Evolutionary conservation across 2,113 vertebrate genomes (phyloP), one percentile per base, ranked within the genome.

Genomic region (Salminus brasiliensis): DNA sequence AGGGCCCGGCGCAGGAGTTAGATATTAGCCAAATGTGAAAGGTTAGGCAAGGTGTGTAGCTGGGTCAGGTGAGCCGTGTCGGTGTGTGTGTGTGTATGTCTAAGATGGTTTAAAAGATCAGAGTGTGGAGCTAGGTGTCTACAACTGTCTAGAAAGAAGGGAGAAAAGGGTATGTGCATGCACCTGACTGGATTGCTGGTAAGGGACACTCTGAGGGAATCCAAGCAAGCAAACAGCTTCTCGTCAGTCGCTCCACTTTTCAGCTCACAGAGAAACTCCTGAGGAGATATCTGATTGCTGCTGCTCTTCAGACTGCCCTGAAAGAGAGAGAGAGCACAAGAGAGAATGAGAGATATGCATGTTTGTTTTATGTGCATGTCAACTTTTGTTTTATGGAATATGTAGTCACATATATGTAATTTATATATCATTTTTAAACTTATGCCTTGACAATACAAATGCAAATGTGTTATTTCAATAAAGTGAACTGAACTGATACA

Each of bases 131-230:
- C 5, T 21, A 12, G 21, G 16, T 21, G 4, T 21, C 47, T 12
- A 49, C 16, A 71, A 18, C 6, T 32, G 18, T 55, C 9, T 55
- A 25, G 16, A 15, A 9, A 41, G n/a, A n/a, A n/a, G n/a, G n/a
- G 55, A 15, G 5, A 4, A 13, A 15, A 21, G n/a, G 55, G 36
- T 30, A 11, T 62, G 39, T 59, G 21, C 11, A n/a, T 45, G 43
- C 97, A 98, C 98, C 98, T 99, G 93, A 99, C 97, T 86, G 98
- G 96, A 86, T 98, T 98, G 91, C 97, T 99, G 87, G 96, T 98
- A 82, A 99, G 92, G 72, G 96, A 98, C 21, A 99, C 96, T 0
- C 96, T 92, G 43, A 98, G 92, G 47, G 98, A 99, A 85, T 99
- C 97, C 69, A 99, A 88, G 88, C 94, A 97, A 66, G 90, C 92